A percentile compares a stretch with the other conserved stretches of the same genome.
Evolutionary conservation across 2,797 vertebrate genomes (phyloP).

Genomic region (Hylomyscus alleni): DNA sequence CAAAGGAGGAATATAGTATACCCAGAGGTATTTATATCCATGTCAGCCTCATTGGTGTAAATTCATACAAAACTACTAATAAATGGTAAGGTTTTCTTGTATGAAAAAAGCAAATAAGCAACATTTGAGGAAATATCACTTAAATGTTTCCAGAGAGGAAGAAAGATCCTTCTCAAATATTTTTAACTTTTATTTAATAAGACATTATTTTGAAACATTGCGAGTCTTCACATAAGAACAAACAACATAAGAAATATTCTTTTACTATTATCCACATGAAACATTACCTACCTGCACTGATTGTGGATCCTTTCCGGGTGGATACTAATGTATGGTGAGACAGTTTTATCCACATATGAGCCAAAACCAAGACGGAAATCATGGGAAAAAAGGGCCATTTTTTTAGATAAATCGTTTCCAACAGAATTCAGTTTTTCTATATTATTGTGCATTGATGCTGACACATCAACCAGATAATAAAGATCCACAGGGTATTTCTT

Average conservation of each 20-base stretch:
- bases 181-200: slow-evolving; percentile 71
- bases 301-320: slow-evolving; percentile 97
- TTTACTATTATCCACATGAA: neutral
- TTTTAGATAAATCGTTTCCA: slow-evolving; percentile 95
- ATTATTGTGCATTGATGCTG: slow-evolving; percentile 98
- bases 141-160: slow-evolving; percentile 33
- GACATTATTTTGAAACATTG: slow-evolving; percentile 46
- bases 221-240: slow-evolving; percentile 26
- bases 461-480: slow-evolving; percentile 99
- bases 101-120: slow-evolving; percentile 47
- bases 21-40: slow-evolving; percentile 18
- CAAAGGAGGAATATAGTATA: slow-evolving; percentile 19
- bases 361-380: slow-evolving; percentile 98
- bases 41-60: neutral
- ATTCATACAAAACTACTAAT: neutral
- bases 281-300: slow-evolving; percentile 94
- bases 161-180: slow-evolving; percentile 2
- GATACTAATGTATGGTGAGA: slow-evolving; percentile 98
- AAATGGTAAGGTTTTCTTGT: neutral
- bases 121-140: slow-evolving; percentile 51
- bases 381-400: slow-evolving; percentile 94
- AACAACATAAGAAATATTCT: slow-evolving; percentile 8
- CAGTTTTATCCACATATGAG: slow-evolving; percentile 99
- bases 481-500: slow-evolving; percentile 97
- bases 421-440: slow-evolving; percentile 96